Percentiles rank a stretch among this genome's conserved stretches.
Conservation (phyloP, 2,888 invertebrate genomes). For the Scaptomyza flava region DNA sequence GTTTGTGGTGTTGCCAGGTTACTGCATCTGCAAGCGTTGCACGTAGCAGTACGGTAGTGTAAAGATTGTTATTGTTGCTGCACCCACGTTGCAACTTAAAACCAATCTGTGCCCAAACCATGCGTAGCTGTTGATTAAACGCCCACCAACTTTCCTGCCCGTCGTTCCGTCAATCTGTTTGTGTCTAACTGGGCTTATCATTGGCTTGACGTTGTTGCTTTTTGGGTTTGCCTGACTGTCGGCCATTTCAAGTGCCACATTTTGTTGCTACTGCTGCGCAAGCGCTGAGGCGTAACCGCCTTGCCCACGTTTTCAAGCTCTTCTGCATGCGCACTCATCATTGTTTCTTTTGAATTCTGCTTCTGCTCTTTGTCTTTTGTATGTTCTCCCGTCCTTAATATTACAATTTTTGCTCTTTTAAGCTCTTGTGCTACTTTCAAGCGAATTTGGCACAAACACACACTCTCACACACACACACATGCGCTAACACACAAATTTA, state of each 20-base stretch:
- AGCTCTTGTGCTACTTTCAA: conserved; percentile 58
- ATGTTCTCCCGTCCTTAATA: conserved; percentile 39
- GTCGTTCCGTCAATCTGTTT: conserved; percentile 8
- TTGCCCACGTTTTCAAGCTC: conserved; percentile 33
- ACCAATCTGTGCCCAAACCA: conserved; percentile 11
- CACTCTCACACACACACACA: background rate
- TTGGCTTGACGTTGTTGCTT: conserved; percentile 20
- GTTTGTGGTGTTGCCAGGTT: conserved; percentile 47
- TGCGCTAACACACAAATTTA: conserved; percentile 30
- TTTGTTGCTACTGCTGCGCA: conserved; percentile 43
- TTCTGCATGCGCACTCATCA: conserved; percentile 42
- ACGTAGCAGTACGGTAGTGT: conserved; percentile 35
- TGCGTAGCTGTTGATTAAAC: conserved; percentile 52
- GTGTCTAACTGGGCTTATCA: conserved; percentile 63
- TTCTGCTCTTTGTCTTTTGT: conserved; percentile 5
- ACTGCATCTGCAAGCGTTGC: conserved; percentile 54
- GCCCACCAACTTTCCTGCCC: conserved; percentile 66
- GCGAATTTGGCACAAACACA: conserved; percentile 62
- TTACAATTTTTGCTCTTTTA: conserved; percentile 38
- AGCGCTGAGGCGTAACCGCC: conserved; percentile 64
- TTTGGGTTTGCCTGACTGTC: conserved; percentile 56
- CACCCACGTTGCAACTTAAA: conserved; percentile 53
- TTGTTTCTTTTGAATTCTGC: conserved; percentile 36
- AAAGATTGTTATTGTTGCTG: conserved; percentile 18
- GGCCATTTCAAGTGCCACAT: conserved; percentile 57